These are phyloP conservation scores for Misgurnus anguillicaudatus DNA, from an alignment of 2,113 vertebrate species.

Conservation along the genomic window DNA sequence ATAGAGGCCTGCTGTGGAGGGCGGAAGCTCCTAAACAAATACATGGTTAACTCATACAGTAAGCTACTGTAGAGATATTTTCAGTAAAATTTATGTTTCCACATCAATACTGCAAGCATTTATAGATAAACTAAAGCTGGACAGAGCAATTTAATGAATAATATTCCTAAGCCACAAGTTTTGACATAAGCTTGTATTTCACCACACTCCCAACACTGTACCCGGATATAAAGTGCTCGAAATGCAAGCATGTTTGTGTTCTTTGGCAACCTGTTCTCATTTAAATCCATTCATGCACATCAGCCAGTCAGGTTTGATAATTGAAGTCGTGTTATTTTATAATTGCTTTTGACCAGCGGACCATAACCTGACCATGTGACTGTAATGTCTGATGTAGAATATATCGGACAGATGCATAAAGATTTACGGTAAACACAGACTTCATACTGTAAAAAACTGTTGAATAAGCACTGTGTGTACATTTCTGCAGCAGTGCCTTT, in stretches of 20 bases:
- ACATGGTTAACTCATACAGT: background rate
- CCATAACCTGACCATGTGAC: slow-evolving; percentile 22
- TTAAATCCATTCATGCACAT: slow-evolving; percentile 23
- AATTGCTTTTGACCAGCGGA: slow-evolving; percentile 49
- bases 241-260: background rate
- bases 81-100: background rate
- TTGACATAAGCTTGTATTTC: background rate
- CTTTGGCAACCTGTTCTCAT: background rate
- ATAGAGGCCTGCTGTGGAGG: too few relatives aligned
- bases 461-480: too few relatives aligned
- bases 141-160: background rate
- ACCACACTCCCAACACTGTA: background rate
- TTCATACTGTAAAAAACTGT: too few relatives aligned
- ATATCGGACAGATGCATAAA: background rate
- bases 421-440: background rate
- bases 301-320: slow-evolving; percentile 42
- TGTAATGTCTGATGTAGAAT: background rate
- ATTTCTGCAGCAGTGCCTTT: background rate
- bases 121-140: slow-evolving; percentile 20
- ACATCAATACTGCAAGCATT: background rate
- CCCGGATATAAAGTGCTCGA: background rate
- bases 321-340: slow-evolving; percentile 50
- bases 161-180: background rate
- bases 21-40: too few relatives aligned
- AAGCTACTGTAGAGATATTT: background rate